These are phyloP conservation scores for Deilephila porcellus DNA, from an alignment of 2,888 invertebrate species.

Conservation along the genomic window DNA sequence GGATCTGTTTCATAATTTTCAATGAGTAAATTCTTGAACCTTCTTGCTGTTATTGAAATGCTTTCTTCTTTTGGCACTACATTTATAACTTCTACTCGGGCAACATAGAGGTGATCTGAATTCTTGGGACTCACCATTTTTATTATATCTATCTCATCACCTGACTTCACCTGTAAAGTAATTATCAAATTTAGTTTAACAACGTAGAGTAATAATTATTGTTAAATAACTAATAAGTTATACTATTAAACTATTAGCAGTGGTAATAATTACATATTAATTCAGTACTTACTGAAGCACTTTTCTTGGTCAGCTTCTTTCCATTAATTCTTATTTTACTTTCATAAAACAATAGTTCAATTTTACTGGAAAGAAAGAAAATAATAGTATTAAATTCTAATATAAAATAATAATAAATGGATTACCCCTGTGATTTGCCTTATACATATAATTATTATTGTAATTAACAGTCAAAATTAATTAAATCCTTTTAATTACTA, in stretches of 20 bases:
- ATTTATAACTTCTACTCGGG: slow-evolving; percentile 87
- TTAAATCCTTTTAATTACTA: no score
- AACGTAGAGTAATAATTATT: no score
- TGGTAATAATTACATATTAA: slow-evolving; percentile 18
- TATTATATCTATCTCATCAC: slow-evolving; percentile 92
- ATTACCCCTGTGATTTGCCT: no score
- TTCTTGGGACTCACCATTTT: slow-evolving; percentile 88
- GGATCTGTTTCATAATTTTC: slow-evolving; percentile 88
- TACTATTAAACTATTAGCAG: background rate
- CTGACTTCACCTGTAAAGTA: slow-evolving; percentile 83
- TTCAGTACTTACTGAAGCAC: slow-evolving; percentile 82
- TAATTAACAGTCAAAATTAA: no score
- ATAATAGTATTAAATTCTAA: background rate
- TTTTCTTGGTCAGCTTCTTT: slow-evolving; percentile 90
- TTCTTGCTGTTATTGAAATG: slow-evolving; percentile 85
- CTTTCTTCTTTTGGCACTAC: slow-evolving; percentile 82
- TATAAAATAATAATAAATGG: background rate
- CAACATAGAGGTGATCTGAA: slow-evolving; percentile 87
- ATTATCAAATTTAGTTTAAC: background rate
- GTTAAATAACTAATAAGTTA: no score
- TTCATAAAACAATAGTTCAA: slow-evolving; percentile 91
- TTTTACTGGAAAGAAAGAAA: slow-evolving; percentile 84
- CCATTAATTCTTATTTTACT: slow-evolving; percentile 93
- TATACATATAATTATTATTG: no score
- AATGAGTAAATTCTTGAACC: slow-evolving; percentile 88